phyloP scores from a whole-genome alignment of 2,113 vertebrate genomes.

The Ahaetulla prasina region DNA sequence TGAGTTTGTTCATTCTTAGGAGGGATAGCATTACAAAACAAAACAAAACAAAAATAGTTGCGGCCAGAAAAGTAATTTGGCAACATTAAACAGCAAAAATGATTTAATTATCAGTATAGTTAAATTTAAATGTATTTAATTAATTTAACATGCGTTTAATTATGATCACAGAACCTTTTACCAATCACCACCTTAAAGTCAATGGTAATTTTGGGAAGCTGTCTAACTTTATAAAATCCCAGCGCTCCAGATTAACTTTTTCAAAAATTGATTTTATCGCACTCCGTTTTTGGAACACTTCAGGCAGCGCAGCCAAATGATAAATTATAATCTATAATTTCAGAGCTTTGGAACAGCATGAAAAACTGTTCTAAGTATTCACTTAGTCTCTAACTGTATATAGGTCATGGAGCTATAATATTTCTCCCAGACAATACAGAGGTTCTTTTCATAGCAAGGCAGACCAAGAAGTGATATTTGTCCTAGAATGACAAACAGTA shows the following conservation, averaged over 20 bases:
- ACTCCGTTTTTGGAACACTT: not conserved
- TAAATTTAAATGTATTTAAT: not conserved
- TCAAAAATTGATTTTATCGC: not conserved
- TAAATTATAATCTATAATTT: not conserved
- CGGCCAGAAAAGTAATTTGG: not conserved
- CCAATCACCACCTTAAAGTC: not conserved
- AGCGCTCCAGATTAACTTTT: not conserved
- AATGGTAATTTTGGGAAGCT: not conserved
- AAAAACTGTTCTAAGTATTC: not conserved
- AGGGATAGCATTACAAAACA: not conserved
- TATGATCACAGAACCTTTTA: not conserved
- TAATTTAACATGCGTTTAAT: not conserved
- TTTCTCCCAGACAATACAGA: not conserved
- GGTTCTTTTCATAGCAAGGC: not conserved
- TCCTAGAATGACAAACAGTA: constrained; percentile 16
- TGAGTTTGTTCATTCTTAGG: not conserved
- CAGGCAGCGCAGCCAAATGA: not conserved
- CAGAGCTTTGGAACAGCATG: not conserved
- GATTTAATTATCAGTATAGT: not conserved
- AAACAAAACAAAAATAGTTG: not conserved
- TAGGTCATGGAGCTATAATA: not conserved
- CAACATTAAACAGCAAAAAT: not conserved
- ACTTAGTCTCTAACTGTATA: not conserved
- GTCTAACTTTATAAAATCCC: not conserved
- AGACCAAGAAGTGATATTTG: constrained; percentile 11